Conservation (phyloP, 2,113 vertebrate species). For the human (Homo sapiens) region GRCh38 chr7:68199501-68200000, state of each 20-base stretch:
- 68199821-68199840: background rate
- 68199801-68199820: background rate
- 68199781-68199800: background rate
- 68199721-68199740: background rate
- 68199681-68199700: background rate
- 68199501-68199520: too few species aligned
- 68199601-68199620: background rate
- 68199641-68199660: background rate
- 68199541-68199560: too few species aligned
- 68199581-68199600: background rate
- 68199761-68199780: background rate
- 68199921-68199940: background rate
- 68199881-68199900: too few species aligned
- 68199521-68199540: too few species aligned
- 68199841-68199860: background rate
- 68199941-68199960: background rate
- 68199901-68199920: background rate
- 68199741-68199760: background rate
- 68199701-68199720: background rate
- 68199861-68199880: background rate
- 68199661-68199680: background rate
- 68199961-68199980: accelerated
- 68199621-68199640: background rate
- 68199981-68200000: accelerated
- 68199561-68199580: too few species aligned